Conservation (phyloP, 2,888 invertebrate species). For the Dimorphilus gyrociliatus region DNA sequence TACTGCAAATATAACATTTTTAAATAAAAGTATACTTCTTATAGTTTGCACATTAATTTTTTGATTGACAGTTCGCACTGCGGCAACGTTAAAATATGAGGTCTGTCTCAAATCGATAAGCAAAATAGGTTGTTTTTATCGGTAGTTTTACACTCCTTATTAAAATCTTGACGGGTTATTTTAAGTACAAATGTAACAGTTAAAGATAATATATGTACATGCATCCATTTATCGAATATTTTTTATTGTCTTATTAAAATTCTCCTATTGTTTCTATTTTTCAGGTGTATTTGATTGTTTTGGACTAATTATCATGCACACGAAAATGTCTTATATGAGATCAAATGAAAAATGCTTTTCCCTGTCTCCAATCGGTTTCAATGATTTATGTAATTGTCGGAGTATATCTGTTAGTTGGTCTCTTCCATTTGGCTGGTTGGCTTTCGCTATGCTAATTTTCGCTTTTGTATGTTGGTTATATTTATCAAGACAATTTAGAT, state of each 20-base stretch:
- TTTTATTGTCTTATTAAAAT: not conserved
- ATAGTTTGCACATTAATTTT: too few relatives aligned
- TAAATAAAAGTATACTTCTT: too few relatives aligned
- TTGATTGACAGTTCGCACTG: too few relatives aligned
- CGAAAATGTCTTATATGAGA: constrained; percentile 48
- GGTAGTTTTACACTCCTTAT: too few relatives aligned
- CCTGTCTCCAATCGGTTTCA: not conserved
- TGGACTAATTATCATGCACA: constrained; percentile 77
- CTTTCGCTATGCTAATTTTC: constrained; percentile 59
- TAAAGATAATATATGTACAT: not conserved
- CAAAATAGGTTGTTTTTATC: too few relatives aligned
- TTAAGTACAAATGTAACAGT: too few relatives aligned
- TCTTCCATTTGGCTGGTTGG: constrained; percentile 51
- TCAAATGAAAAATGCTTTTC: constrained; percentile 2
- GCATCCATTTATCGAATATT: not conserved
- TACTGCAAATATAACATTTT: too few relatives aligned
- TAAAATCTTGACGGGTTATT: too few relatives aligned
- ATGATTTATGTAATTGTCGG: constrained; percentile 25
- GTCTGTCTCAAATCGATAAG: too few relatives aligned
- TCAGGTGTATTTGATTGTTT: constrained; percentile 75
- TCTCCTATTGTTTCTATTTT: constrained; percentile 19
- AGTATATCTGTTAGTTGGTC: constrained; percentile 26
- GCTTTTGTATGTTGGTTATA: constrained; percentile 72
- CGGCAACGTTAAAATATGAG: too few relatives aligned
- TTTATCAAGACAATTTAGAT: constrained; percentile 69